phyloP scores from a whole-genome alignment of 2,113 vertebrate genomes.

The Spea bombifrons region DNA sequence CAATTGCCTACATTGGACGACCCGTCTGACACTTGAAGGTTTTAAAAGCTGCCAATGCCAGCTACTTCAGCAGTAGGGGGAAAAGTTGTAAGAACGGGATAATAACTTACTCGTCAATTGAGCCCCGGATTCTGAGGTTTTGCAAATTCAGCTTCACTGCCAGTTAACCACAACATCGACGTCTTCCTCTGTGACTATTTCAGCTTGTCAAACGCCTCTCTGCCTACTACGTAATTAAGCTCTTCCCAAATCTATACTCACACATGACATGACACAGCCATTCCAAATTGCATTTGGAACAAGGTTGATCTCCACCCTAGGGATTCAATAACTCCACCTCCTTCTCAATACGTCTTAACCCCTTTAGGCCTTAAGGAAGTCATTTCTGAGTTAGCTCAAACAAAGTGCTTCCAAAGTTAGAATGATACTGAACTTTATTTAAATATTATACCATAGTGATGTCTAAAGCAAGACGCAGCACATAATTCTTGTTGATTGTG shows the following conservation, averaged over 20 bases:
- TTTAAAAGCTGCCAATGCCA: not conserved
- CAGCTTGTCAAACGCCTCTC: constrained; percentile 10
- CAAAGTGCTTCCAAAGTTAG: too few relatives aligned
- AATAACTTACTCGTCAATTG: not conserved
- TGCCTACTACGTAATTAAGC: constrained; percentile 23
- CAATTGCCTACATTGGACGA: too few relatives aligned
- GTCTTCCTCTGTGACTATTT: constrained; percentile 13
- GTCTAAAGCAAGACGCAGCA: too few relatives aligned
- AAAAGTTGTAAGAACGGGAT: not conserved
- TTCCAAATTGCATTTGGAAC: constrained; percentile 32
- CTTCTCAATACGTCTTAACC: constrained; percentile 16
- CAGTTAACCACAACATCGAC: constrained; percentile 11
- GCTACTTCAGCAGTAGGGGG: not conserved
- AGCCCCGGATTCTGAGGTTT: not conserved
- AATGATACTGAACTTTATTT: too few relatives aligned
- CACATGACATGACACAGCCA: constrained; percentile 41
- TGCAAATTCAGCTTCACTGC: not conserved
- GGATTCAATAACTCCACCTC: not conserved
- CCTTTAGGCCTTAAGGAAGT: not conserved
- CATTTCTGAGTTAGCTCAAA: not conserved
- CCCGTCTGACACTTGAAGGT: too few relatives aligned
- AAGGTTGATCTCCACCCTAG: constrained; percentile 33
- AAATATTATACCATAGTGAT: too few relatives aligned
- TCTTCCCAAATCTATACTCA: constrained; percentile 37
- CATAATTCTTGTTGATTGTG: too few relatives aligned